These are phyloP conservation scores for Trematocara stigmaticum DNA, from an alignment of 2,113 vertebrate genomes.

Conservation along the genomic window DNA sequence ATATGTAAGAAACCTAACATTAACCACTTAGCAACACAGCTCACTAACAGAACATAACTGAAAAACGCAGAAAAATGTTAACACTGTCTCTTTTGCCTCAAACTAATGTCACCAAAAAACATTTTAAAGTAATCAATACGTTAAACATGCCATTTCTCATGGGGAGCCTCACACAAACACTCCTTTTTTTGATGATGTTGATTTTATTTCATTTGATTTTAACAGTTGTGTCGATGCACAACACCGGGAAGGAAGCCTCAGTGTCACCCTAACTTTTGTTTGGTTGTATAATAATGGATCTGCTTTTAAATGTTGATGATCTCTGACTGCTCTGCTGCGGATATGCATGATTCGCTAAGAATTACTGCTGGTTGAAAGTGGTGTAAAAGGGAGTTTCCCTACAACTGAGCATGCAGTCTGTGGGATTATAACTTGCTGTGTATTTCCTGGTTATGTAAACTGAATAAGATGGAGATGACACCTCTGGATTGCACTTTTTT, in stretches of 20 bases:
- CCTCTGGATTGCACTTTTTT: not conserved
- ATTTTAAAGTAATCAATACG: not conserved
- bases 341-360: conserved; percentile 9
- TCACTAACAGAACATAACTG: not conserved
- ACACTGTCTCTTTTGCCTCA: not conserved
- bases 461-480: not conserved
- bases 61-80: not conserved
- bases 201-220: conserved; percentile 21
- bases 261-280: not conserved
- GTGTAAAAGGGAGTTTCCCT: not conserved
- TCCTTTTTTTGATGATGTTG: not conserved
- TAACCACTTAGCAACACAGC: not conserved
- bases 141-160: not conserved
- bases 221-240: not conserved
- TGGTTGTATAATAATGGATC: not conserved
- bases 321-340: not conserved
- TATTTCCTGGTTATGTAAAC: conserved; percentile 20
- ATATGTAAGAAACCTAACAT: not conserved
- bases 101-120: not conserved
- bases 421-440: not conserved
- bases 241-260: not conserved
- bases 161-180: not conserved
- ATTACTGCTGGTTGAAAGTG: not conserved
- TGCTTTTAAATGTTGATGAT: not conserved
- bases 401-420: not conserved